phyloP scores from a whole-genome alignment of 2,797 vertebrate genomes.

The Sciurus carolinensis region DNA sequence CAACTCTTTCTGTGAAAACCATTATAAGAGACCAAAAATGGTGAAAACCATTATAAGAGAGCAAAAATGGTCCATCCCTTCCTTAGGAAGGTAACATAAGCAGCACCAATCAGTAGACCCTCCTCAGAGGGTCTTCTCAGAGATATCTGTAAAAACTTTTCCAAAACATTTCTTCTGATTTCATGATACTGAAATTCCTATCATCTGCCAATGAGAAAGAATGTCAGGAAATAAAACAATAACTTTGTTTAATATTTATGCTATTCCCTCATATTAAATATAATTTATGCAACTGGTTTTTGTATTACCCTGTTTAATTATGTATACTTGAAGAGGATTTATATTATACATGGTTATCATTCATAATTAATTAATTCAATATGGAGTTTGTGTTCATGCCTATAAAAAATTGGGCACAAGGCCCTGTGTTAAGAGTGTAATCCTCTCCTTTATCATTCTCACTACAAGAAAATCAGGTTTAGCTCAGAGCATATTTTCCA shows the following conservation, averaged over 20 bases:
- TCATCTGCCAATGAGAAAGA: conserved; percentile 67
- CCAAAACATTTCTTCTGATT: conserved; percentile 50
- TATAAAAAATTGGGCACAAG: conserved; percentile 70
- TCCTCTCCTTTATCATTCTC: conserved; percentile 54
- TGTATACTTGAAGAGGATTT: conserved; percentile 79
- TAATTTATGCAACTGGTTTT: conserved; percentile 80
- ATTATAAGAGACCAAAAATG: not conserved
- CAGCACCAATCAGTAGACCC: not conserved
- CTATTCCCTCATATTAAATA: conserved; percentile 74
- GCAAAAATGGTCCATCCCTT: not conserved
- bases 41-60: not conserved
- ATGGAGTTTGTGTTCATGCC: conserved; percentile 75
- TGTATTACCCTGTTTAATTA: conserved; percentile 80
- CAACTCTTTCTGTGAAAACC: not conserved
- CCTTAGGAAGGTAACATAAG: not conserved
- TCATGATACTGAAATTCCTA: not conserved
- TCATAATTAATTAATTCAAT: conserved; percentile 84
- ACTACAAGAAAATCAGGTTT: conserved; percentile 58
- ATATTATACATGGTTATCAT: conserved; percentile 82
- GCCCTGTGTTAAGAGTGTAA: conserved; percentile 62
- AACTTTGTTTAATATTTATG: conserved; percentile 84
- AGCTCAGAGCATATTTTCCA: conserved; percentile 41
- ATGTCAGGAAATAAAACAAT: conserved; percentile 80
- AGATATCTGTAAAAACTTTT: conserved; percentile 54
- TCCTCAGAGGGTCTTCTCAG: conserved; percentile 21